phyloP scores from a whole-genome alignment of 1,140 invertebrate genomes.

The Drosophila elegans region DNA sequence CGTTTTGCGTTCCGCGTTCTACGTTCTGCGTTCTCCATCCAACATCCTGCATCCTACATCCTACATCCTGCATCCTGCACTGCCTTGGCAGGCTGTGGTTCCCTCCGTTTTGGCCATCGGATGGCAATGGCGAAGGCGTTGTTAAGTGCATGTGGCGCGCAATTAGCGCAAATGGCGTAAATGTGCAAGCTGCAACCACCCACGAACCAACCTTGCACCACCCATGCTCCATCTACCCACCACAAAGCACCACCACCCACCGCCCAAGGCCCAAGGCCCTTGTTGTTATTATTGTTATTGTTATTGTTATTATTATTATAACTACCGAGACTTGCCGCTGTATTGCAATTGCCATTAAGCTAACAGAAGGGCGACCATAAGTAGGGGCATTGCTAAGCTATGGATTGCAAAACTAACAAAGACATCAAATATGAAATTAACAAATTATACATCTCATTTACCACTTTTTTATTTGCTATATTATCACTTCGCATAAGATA shows the following conservation, averaged over 20 bases:
- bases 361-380: slow-evolving; percentile 21
- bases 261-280: slow-evolving; percentile 11
- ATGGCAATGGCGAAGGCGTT: slow-evolving; percentile 52
- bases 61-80: neutral
- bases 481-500: too few species aligned
- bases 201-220: neutral
- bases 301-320: slow-evolving; percentile 33
- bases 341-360: slow-evolving; percentile 23
- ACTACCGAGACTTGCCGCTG: slow-evolving; percentile 12
- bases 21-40: neutral
- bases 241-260: slow-evolving; percentile 1
- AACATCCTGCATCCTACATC: neutral
- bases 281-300: slow-evolving; percentile 43
- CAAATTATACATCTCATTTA: too few species aligned
- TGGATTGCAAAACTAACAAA: neutral
- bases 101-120: slow-evolving; percentile 17
- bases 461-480: too few species aligned
- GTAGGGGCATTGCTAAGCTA: neutral
- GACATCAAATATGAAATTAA: neutral
- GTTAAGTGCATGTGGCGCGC: slow-evolving; percentile 59
- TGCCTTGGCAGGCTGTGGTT: slow-evolving; percentile 14
- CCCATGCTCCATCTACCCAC: neutral
- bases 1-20: slow-evolving; percentile 37
- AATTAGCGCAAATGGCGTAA: slow-evolving; percentile 60
- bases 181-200: slow-evolving; percentile 45